phyloP scores from a whole-genome alignment of 2,888 invertebrate species.

The Lasioglossum leucozonium region DNA sequence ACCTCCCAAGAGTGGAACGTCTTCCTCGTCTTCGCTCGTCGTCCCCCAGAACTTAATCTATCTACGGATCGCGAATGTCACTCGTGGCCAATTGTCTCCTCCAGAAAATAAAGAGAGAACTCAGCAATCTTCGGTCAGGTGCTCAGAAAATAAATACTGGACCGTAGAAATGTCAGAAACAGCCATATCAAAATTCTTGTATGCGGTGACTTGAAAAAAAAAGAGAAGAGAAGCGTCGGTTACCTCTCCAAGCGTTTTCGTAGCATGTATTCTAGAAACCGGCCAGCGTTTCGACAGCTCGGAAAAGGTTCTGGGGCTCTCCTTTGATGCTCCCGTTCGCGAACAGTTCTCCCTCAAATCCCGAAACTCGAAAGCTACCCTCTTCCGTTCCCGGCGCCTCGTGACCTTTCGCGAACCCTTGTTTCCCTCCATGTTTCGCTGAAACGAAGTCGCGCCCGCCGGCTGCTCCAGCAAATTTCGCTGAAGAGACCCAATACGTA shows the following conservation, averaged over 20 bases:
- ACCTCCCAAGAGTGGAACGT: neutral
- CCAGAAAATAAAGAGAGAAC: no score
- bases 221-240: neutral
- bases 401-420: conserved; percentile 33
- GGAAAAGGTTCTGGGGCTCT: conserved; percentile 7
- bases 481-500: neutral
- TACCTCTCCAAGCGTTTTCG: neutral
- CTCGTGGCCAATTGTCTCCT: neutral
- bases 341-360: neutral
- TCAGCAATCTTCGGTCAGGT: neutral
- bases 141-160: neutral
- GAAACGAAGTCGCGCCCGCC: neutral
- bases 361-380: conserved; percentile 28
- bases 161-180: neutral
- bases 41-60: neutral
- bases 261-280: neutral
- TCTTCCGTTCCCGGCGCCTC: neutral
- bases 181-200: neutral
- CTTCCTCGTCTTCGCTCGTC: neutral
- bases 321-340: neutral
- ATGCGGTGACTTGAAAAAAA: neutral
- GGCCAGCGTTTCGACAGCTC: neutral
- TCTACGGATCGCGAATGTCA: neutral
- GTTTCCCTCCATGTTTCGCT: neutral
- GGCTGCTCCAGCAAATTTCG: neutral